phyloP scores from a whole-genome alignment of 2,113 vertebrate species.

The Mustelus asterias region DNA sequence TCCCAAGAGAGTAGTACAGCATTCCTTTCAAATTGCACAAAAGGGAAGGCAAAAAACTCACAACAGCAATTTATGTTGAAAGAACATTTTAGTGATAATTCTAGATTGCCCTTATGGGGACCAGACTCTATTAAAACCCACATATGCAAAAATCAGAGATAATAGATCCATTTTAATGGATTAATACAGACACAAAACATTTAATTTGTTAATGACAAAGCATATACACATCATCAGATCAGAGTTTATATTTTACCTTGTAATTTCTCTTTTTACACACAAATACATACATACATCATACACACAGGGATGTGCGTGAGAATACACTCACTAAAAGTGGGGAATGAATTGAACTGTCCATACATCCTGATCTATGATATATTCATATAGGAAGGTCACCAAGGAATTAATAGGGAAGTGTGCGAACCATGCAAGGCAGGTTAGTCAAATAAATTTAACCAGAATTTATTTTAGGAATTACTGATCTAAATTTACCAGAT shows the following conservation, averaged over 20 bases:
- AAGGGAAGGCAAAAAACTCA: neutral
- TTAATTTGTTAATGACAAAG: conserved; percentile 3
- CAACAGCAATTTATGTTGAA: conserved; percentile 14
- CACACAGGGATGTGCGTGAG: neutral
- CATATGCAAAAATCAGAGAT: neutral
- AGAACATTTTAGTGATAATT: conserved; percentile 27
- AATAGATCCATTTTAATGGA: neutral
- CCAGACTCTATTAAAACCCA: neutral
- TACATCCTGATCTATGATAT: neutral
- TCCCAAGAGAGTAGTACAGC: neutral
- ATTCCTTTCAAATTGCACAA: conserved; percentile 3
- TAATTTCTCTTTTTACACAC: neutral
- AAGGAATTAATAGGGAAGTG: neutral
- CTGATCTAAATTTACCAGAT: neutral
- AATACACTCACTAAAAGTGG: neutral
- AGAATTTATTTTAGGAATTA: neutral
- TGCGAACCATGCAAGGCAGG: neutral
- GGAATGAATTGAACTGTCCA: neutral
- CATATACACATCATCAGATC: neutral
- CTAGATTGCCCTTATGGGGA: conserved; percentile 21
- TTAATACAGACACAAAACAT: neutral
- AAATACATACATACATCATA: neutral
- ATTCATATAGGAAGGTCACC: neutral
- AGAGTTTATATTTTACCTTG: neutral
- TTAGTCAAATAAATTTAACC: neutral